These are phyloP conservation scores for Hipposideros armiger DNA, from an alignment of 2,113 vertebrate genomes.

Conservation along the genomic window DNA sequence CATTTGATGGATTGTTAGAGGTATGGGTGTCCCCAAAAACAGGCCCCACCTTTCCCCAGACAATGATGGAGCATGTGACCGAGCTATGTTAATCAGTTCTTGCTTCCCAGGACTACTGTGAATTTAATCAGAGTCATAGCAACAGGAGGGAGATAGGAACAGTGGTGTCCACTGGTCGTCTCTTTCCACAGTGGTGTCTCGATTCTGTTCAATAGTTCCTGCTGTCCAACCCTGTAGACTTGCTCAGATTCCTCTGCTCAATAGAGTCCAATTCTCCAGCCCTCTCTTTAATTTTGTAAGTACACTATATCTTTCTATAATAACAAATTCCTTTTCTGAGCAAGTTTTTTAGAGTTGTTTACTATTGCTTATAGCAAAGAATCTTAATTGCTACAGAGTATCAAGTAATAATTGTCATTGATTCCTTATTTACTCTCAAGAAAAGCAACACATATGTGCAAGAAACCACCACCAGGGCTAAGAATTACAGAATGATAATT, in stretches of 20 bases:
- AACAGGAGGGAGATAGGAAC: neutral
- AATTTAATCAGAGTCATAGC: neutral
- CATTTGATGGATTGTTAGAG: neutral
- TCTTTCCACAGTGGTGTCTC: neutral
- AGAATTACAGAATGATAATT: constrained; percentile 24
- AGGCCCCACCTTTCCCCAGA: neutral
- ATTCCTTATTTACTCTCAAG: constrained; percentile 41
- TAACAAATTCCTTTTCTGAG: neutral
- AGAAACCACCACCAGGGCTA: constrained; percentile 17
- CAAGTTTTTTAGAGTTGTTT: neutral
- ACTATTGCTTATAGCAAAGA: constrained; percentile 1
- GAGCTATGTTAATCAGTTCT: neutral
- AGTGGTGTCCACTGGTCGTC: no score
- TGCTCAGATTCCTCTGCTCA: neutral
- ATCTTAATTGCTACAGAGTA: neutral
- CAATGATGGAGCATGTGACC: neutral
- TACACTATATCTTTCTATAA: neutral
- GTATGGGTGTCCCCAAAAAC: neutral
- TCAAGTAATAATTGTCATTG: constrained; percentile 18
- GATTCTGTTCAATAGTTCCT: neutral
- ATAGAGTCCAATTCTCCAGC: neutral
- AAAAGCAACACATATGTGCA: neutral
- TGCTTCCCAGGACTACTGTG: neutral
- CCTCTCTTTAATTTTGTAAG: neutral
- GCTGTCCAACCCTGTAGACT: neutral